Evolutionary conservation across 1,140 invertebrate species (phyloP).

Genomic region (Papilio polytes): DNA sequence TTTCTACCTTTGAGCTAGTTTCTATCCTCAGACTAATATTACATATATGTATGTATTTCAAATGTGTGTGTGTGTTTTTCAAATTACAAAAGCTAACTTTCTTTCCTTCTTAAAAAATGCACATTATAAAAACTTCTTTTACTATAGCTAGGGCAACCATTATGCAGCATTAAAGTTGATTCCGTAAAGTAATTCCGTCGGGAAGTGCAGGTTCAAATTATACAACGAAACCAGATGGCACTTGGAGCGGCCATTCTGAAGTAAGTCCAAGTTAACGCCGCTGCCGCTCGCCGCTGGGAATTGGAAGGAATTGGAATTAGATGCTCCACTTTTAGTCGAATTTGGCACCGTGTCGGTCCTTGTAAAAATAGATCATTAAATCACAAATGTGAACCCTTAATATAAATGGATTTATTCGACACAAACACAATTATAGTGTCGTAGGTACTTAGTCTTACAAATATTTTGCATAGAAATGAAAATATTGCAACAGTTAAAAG

Average conservation of each 20-base stretch:
- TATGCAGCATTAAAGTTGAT: constrained; percentile 28
- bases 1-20: too few relatives aligned
- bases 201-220: constrained; percentile 31
- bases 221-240: constrained; percentile 32
- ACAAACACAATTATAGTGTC: not conserved
- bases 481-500: not conserved
- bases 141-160: not conserved
- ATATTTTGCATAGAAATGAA: not conserved
- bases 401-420: not conserved
- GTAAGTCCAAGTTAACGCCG: constrained; percentile 31
- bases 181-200: constrained; percentile 29
- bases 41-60: too few relatives aligned
- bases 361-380: not conserved
- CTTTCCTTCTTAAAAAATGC: not conserved
- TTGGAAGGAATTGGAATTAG: constrained; percentile 33
- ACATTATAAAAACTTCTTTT: constrained; percentile 9
- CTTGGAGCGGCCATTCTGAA: constrained; percentile 27
- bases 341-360: not conserved
- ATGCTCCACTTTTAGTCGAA: constrained; percentile 17
- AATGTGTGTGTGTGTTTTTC: too few relatives aligned
- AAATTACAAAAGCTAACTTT: too few relatives aligned
- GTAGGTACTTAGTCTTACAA: not conserved
- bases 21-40: too few relatives aligned
- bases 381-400: not conserved
- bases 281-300: constrained; percentile 16